Base-by-base conservation (phyloP, 2,797 vertebrate genomes). In the Phylloscopus collybita region DNA sequence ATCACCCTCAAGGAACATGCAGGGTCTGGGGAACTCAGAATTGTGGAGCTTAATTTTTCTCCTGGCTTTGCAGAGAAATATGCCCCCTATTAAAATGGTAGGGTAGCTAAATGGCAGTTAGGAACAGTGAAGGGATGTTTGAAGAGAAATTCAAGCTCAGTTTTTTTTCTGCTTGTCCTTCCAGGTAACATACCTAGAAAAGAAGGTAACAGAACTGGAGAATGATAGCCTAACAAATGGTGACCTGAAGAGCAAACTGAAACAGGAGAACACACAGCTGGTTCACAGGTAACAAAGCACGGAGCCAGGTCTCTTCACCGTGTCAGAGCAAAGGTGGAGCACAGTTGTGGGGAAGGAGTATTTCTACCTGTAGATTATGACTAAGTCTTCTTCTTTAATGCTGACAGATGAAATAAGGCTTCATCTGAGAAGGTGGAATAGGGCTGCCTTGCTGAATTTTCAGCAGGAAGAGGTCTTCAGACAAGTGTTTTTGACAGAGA, bases 141-240 rank as follows among this genome's bases (percentile, higher is more conserved):
- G 27, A 67, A 45, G 36, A 61, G 38, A 73, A 21, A 71, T 40
- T 90, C 50, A 66, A 11, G 56, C 21, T 76, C 30, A 81, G 1
- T 47, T 80, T 92, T 92, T 92, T 64, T 76, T 47, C 50, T 0
- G 1, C 32, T 90, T 72, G 80, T 40, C 70, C 57, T 87, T 50
- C 45, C 95, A 99, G 99, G 98, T 99, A 93, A 98, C 96, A 0
- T 98, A 96, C 82, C 96, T 99, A 91, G 99, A 99, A 88, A 99
- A 99, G 97, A 99, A 99, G 93, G 99, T 99, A 92, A 98, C 98
- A 6, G 99, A 99, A 81, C 97, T 99, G 74, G 99, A 99, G 96
- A 98, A 98, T 6, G 99, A 99, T 92, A 99, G 97, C 96, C 92
- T 99, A 95, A 98, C 98, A 75, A 99, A 98, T 0, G 98, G 98